These are phyloP conservation scores for Drosophila persimilis DNA, from an alignment of 1,140 invertebrate species.

Conservation along the genomic window DNA sequence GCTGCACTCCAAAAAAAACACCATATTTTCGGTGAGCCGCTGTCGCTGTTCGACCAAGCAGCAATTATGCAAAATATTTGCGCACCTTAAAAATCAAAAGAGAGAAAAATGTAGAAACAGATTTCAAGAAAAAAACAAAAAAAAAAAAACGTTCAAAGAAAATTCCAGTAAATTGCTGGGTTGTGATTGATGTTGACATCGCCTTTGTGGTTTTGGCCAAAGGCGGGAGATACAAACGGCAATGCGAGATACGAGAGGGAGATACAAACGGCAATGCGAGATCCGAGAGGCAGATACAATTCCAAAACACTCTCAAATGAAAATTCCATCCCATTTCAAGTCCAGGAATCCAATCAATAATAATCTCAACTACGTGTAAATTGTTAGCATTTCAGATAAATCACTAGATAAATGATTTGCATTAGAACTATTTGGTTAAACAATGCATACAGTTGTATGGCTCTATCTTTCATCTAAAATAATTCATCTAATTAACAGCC, in stretches of 20 bases:
- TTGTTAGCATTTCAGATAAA: conserved; percentile 32
- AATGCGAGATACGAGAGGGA: neutral
- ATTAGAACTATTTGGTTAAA: conserved; percentile 21
- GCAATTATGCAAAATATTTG: conserved; percentile 80
- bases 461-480: conserved; percentile 37
- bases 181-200: conserved; percentile 69
- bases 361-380: conserved; percentile 27
- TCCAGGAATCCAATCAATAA: conserved; percentile 24
- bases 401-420: conserved; percentile 3
- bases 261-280: too few relatives aligned
- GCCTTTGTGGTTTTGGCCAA: conserved; percentile 15
- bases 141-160: conserved; percentile 19
- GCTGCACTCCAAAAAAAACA: conserved; percentile 37
- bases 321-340: neutral
- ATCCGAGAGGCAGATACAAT: too few relatives aligned
- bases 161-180: conserved; percentile 70
- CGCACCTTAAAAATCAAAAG: conserved; percentile 52
- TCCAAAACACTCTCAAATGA: neutral
- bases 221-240: neutral
- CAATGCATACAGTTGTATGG: neutral
- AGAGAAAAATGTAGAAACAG: conserved; percentile 4
- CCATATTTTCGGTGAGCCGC: conserved; percentile 54
- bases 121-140: conserved; percentile 3
- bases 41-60: conserved; percentile 58
- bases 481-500: conserved; percentile 47